These are phyloP conservation scores for Prorops nasuta DNA, from an alignment of 1,140 invertebrate genomes.

Conservation along the genomic window DNA sequence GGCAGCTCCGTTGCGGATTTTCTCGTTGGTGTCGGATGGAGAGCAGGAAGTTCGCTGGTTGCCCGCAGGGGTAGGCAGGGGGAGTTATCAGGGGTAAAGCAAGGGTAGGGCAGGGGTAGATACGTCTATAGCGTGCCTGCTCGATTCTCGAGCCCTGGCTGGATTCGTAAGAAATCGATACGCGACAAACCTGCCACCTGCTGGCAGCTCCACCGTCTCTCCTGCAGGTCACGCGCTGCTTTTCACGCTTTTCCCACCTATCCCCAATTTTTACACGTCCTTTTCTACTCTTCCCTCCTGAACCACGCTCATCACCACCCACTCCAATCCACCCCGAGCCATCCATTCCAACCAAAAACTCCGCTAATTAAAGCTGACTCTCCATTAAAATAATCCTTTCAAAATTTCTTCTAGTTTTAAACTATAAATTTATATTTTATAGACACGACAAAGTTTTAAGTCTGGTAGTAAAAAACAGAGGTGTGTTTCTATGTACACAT, in stretches of 20 bases:
- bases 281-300: background rate
- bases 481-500: too few species aligned
- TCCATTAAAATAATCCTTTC: too few species aligned
- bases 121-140: slow-evolving; percentile 1
- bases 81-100: background rate
- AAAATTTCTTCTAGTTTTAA: too few species aligned
- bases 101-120: slow-evolving; percentile 6
- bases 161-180: slow-evolving; percentile 52
- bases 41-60: background rate
- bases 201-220: slow-evolving; percentile 41
- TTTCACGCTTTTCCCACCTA: too few species aligned
- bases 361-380: too few species aligned
- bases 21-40: background rate
- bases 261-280: slow-evolving; percentile 1
- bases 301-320: background rate
- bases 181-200: slow-evolving; percentile 48
- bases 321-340: background rate
- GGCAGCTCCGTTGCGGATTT: background rate
- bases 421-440: too few species aligned
- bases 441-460: too few species aligned
- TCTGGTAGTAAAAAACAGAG: too few species aligned
- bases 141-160: slow-evolving; percentile 37
- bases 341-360: too few species aligned
- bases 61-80: background rate
- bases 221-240: slow-evolving; percentile 35